Evolutionary conservation across 1,140 invertebrate genomes (phyloP), one percentile per base, ranked within the genome.

Genomic region (Scaptodrosophila lebanonensis): DNA sequence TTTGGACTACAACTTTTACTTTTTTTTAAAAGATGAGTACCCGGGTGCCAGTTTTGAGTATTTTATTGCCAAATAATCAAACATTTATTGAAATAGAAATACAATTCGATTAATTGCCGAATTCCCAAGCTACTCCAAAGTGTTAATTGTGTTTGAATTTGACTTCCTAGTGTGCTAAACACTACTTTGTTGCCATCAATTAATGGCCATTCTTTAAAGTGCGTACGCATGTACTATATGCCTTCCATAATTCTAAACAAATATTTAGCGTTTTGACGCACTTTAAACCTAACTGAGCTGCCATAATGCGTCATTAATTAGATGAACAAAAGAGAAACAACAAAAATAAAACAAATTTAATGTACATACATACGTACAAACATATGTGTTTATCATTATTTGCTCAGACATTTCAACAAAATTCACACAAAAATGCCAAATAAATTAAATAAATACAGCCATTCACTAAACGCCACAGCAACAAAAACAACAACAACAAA

Each of bases 251-350:
- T 47, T 68, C 50, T 53, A 30, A 53, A 68, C 47, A 48, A 53
- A 33, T 35, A 42, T 30, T 50, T 36, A 44, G 42, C 42, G 49
- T 16, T 72, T 73, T 68, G 69, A 73, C 69, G 70, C 47, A 75
- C 69, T 56, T 56, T 18, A 54, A 51, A 61, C 38, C 51, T 50
- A 73, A 72, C 42, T 25, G 62, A 42, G 43, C 44, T 32, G 53
- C 33, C 36, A 59, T 40, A 79, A 63, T 77, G 73, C 73, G 73
- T 77, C 73, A 77, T 77, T 77, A 73, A 77, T 77, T 68, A 79
- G n/a, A n/a, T n/a, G n/a, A n/a, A n/a, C n/a, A n/a, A n/a, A n/a
- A n/a, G n/a, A n/a, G n/a, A n/a, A n/a, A n/a, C n/a, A n/a, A n/a
- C n/a, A 77, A 65, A 64, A 72, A 32, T 39, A 53, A 51, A 58